phyloP scores from a whole-genome alignment of 1,140 invertebrate genomes.

The Archivesica marissinica region DNA sequence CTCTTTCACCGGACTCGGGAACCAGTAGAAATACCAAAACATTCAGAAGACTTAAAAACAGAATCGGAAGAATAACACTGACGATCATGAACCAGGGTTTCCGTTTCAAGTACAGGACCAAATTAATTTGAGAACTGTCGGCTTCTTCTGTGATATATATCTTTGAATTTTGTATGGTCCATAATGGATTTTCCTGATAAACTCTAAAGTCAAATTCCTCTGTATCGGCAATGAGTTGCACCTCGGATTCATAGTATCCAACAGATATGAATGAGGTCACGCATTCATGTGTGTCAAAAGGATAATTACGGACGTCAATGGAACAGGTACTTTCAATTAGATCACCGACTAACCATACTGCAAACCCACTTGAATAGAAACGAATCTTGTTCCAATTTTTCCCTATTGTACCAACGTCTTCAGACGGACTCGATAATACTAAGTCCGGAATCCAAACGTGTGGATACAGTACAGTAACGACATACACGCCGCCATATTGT shows the following conservation, averaged over 20 bases:
- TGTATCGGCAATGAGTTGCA: not conserved
- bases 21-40: constrained; percentile 86
- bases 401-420: not conserved
- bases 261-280: not conserved
- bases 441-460: constrained; percentile 43
- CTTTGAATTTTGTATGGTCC: constrained; percentile 2
- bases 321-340: constrained; percentile 27
- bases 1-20: constrained; percentile 86
- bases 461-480: not conserved
- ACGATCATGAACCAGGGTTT: constrained; percentile 83
- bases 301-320: constrained; percentile 9
- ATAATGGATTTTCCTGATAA: constrained; percentile 13
- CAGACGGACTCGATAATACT: constrained; percentile 6
- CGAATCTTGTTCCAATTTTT: constrained; percentile 39
- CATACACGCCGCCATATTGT: not conserved
- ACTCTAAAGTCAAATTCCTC: not conserved
- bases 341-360: not conserved
- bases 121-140: not conserved
- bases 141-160: not conserved
- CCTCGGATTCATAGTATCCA: constrained; percentile 5
- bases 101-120: not conserved
- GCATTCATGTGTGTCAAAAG: constrained; percentile 37
- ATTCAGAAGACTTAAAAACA: constrained; percentile 86
- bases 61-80: constrained; percentile 86
- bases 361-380: not conserved